These are phyloP conservation scores for Cataglyphis rosenhaueri DNA, from an alignment of 2,888 invertebrate species.

Conservation along the genomic window DNA sequence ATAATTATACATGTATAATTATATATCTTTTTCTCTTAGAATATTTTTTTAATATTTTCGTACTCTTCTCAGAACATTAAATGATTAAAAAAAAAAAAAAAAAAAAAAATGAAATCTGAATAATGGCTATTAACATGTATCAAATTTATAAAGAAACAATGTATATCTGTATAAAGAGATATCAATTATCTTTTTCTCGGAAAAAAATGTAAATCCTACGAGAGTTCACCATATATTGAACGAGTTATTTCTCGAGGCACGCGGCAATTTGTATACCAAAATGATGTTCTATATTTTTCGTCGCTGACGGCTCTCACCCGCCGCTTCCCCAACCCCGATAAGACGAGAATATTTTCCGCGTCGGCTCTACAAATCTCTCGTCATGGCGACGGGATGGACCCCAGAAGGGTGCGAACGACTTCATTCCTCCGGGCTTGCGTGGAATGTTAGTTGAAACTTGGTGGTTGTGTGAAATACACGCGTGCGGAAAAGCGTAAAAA, in stretches of 20 bases:
- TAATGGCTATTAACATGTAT: neutral
- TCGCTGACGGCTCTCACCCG: neutral
- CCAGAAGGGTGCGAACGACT: constrained; percentile 74
- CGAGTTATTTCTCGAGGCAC: constrained; percentile 32
- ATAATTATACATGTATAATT: neutral
- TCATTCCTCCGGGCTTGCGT: constrained; percentile 78
- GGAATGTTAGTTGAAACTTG: constrained; percentile 82
- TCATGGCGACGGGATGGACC: constrained; percentile 57
- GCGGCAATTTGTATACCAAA: constrained; percentile 3
- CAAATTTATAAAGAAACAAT: neutral
- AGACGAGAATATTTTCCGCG: constrained; percentile 66
- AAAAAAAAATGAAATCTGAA: neutral
- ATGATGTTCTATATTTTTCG: constrained; percentile 32
- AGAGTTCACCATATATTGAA: neutral
- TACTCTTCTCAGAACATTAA: neutral
- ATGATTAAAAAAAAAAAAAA: neutral
- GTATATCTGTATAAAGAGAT: neutral
- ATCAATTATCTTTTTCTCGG: neutral
- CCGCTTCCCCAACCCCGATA: constrained; percentile 4
- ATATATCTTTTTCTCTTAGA: neutral
- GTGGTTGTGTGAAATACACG: constrained; percentile 55
- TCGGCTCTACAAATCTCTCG: constrained; percentile 77
- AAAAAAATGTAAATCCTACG: constrained; percentile 1
- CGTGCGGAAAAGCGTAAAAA: constrained; percentile 56
- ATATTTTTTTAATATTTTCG: neutral